Evolutionary conservation across 2,888 invertebrate species (phyloP).

Genomic region (Caprella mutica): DNA sequence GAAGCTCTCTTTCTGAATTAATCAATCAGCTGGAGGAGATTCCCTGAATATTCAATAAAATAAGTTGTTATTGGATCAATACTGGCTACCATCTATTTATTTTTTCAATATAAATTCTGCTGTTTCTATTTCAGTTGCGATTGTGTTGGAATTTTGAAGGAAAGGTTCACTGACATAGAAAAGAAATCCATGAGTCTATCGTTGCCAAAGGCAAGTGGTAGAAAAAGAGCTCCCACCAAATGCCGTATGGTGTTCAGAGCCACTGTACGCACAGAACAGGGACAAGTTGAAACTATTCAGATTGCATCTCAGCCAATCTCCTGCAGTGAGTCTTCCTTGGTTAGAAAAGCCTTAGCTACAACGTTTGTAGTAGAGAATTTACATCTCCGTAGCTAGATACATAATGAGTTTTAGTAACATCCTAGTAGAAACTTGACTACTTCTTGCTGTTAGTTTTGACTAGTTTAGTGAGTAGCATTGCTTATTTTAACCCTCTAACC

Average conservation of each 20-base stretch:
- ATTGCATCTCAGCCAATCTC: constrained; percentile 81
- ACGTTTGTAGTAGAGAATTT: too few species aligned
- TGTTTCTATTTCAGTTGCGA: constrained; percentile 54
- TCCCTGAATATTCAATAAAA: not conserved
- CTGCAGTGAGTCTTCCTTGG: constrained; percentile 71
- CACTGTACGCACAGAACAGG: constrained; percentile 63
- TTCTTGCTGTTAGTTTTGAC: constrained; percentile 6
- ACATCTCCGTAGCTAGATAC: too few species aligned
- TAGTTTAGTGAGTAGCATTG: not conserved
- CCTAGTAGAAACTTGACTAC: too few species aligned
- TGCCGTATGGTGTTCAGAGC: constrained; percentile 91
- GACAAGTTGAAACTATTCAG: constrained; percentile 69
- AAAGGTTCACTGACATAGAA: constrained; percentile 90
- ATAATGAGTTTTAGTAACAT: too few species aligned
- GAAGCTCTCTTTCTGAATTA: too few species aligned
- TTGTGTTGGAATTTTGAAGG: constrained; percentile 91
- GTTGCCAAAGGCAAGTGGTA: constrained; percentile 42
- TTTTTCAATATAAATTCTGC: not conserved
- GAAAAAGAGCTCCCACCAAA: constrained; percentile 78
- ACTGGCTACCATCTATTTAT: not conserved
- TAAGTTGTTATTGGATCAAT: not conserved
- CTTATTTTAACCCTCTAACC: too few species aligned
- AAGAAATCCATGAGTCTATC: constrained; percentile 45
- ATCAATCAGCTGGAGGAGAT: too few species aligned
- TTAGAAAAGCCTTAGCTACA: too few species aligned